Evolutionary conservation across 2,113 vertebrate species (phyloP), one percentile per base, ranked within the genome.

Genomic region (Megaptera novaeangliae): DNA sequence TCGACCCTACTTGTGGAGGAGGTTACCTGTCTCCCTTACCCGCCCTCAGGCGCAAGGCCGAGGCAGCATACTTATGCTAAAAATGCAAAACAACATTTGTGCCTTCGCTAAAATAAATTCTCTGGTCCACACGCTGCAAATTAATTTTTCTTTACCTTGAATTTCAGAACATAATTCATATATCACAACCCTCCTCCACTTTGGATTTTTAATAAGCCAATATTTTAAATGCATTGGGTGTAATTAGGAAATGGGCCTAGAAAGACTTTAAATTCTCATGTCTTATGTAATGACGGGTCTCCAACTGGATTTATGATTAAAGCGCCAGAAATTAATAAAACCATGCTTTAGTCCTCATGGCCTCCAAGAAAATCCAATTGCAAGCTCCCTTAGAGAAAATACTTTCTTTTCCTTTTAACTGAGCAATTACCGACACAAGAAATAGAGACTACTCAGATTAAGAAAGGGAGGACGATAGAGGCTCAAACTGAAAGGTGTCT

Each of bases 61-160:
- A 57, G 34, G 57, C n/a, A 57, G 36, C 59, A 17, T 13, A 5
- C 49, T 18, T 18, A 20, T 2, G 17, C 20, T 91, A 78, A 97
- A 74, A 15, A 49, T 49, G 46, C 74, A 83, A 90, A 93, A 44
- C 17, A 55, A 12, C 18, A 72, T 69, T 66, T n/a, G 55, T n/a
- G 34, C 59, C 81, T 90, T 96, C 15, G 3, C 52, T 23, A n/a
- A 61, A 44, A 57, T 77, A 34, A 49, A 80, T 66, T 92, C 31
- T 97, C 59, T 41, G 9, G 49, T 49, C 90, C 61, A 75, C 52
- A 72, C 1, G 39, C 39, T 75, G 17, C 66, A 85, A 55, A 74
- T 93, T 78, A n/a, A 80, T 23, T 64, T 83, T 69, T 64, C 46
- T 94, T 92, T 78, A 57, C 85, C 36, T 95, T 94, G 83, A 87